phyloP scores from a whole-genome alignment of 2,113 vertebrate species.

The Nycticryphes semicollaris region DNA sequence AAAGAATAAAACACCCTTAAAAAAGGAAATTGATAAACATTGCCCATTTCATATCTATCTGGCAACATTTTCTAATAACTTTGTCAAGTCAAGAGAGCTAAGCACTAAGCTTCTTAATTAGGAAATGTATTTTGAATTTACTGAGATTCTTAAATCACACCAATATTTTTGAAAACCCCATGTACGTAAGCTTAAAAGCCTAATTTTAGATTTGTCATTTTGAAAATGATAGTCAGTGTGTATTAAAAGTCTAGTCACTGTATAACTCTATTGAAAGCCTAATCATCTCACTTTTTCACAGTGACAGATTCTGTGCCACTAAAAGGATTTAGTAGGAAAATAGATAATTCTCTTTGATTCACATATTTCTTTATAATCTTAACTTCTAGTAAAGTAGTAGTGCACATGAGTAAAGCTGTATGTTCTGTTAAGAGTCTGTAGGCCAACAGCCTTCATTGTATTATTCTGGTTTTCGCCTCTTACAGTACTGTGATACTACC shows the following conservation, averaged over 20 bases:
- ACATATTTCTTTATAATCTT: neutral
- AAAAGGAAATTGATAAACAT: neutral
- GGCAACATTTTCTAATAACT: neutral
- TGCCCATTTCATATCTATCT: neutral
- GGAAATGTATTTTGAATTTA: neutral
- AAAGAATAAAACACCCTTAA: neutral
- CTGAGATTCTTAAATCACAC: neutral
- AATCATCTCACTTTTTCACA: neutral
- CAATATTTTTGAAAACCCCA: neutral
- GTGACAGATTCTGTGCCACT: neutral
- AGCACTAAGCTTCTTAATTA: neutral
- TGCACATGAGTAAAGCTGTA: neutral
- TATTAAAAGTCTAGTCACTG: neutral
- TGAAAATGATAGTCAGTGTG: neutral
- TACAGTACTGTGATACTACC: neutral
- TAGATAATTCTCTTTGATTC: neutral
- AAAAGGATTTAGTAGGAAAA: neutral
- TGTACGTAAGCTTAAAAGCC: neutral
- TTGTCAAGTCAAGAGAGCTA: neutral
- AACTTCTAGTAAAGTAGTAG: neutral
- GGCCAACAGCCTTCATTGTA: neutral
- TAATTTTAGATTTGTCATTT: conserved; percentile 12
- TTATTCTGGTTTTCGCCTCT: neutral
- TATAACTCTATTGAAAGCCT: neutral
- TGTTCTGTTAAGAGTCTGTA: neutral